Percentiles rank a stretch among this genome's conserved stretches.
Conservation (phyloP, 2,797 vertebrate species). For the Tenualosa thibaudeaui region DNA sequence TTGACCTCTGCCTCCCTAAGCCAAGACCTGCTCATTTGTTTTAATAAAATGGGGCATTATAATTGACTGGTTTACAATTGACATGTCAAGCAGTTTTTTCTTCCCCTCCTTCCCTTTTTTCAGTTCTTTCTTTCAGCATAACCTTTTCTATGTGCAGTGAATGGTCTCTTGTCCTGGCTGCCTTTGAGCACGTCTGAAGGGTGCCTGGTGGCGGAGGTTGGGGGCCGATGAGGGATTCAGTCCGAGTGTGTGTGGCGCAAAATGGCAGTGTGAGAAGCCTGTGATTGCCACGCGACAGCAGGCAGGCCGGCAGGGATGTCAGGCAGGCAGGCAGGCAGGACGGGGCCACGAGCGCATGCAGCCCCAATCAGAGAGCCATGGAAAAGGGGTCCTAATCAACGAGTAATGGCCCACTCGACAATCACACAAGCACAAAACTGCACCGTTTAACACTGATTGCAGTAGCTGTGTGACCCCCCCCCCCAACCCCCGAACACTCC, state of each 20-base stretch:
- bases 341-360: slow-evolving; percentile 69
- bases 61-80: slow-evolving; percentile 64
- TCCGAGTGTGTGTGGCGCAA: slow-evolving; percentile 80
- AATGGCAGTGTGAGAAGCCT: slow-evolving; percentile 82
- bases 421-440: slow-evolving; percentile 97
- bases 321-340: slow-evolving; percentile 70
- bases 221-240: slow-evolving; percentile 51
- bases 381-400: slow-evolving; percentile 88
- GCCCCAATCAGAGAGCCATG: slow-evolving; percentile 86
- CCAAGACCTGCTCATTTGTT: slow-evolving; percentile 66
- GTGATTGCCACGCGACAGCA: slow-evolving; percentile 86
- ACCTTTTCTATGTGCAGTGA: slow-evolving; percentile 74
- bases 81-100: neutral
- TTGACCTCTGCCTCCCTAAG: slow-evolving; percentile 61
- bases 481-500: slow-evolving; percentile 37
- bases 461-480: slow-evolving; percentile 77
- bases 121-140: slow-evolving; percentile 64
- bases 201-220: slow-evolving; percentile 44
- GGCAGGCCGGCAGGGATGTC: slow-evolving; percentile 77
- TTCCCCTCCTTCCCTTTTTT: neutral
- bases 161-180: slow-evolving; percentile 61
- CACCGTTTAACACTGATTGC: slow-evolving; percentile 97
- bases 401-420: slow-evolving; percentile 98
- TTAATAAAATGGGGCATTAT: slow-evolving; percentile 69
- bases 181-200: slow-evolving; percentile 55